phyloP scores from a whole-genome alignment of 2,113 vertebrate genomes.

The Chaetodon trifascialis region DNA sequence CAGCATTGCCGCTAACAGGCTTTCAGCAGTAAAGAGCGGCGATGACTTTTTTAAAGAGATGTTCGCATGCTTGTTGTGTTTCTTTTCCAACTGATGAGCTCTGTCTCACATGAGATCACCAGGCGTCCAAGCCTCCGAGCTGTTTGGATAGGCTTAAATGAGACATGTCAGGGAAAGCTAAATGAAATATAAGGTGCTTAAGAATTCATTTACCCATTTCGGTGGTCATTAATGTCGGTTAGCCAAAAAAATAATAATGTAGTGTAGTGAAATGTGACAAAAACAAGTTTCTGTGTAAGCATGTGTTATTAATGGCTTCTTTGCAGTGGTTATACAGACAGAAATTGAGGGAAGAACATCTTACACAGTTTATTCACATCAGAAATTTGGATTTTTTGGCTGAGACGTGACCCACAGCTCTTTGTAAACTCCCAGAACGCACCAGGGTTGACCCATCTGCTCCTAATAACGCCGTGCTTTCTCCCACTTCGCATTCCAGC shows the following conservation, averaged over 20 bases:
- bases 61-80: not conserved
- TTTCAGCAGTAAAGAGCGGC: not conserved
- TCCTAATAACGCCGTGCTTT: conserved; percentile 51
- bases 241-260: not conserved
- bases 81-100: not conserved
- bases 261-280: conserved; percentile 2
- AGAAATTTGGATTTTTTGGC: conserved; percentile 24
- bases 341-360: not conserved
- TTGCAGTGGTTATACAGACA: not conserved
- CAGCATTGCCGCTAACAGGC: conserved; percentile 14
- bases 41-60: not conserved
- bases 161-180: not conserved
- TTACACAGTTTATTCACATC: conserved; percentile 20
- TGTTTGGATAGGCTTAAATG: conserved; percentile 38
- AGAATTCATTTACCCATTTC: not conserved
- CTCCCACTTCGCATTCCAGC: conserved; percentile 54
- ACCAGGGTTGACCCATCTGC: conserved; percentile 65
- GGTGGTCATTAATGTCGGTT: not conserved
- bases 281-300: conserved; percentile 6
- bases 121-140: conserved; percentile 2
- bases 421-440: conserved; percentile 35
- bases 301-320: conserved; percentile 8
- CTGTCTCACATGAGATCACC: conserved; percentile 15
- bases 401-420: conserved; percentile 30
- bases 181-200: not conserved